These are phyloP conservation scores for Troilus luridus DNA, from an alignment of 2,888 invertebrate genomes.

Conservation along the genomic window DNA sequence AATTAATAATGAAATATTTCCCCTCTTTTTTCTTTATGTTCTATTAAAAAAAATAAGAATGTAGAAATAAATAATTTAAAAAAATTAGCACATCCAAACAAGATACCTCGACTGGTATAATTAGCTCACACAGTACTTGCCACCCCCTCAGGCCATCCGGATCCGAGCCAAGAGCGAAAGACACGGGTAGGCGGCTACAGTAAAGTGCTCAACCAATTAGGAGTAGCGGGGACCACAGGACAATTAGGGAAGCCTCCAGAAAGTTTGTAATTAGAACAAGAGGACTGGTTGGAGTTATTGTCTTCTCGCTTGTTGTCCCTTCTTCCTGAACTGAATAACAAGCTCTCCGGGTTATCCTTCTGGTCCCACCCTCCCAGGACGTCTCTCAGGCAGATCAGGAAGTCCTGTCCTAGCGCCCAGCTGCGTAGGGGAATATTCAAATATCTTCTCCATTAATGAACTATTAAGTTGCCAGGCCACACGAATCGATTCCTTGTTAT, in stretches of 20 bases:
- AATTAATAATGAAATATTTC: too few relatives aligned
- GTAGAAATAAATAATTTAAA: background rate
- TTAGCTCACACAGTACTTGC: background rate
- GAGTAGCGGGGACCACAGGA: conserved; percentile 23
- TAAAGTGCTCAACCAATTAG: conserved; percentile 40
- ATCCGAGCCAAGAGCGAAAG: background rate
- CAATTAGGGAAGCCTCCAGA: conserved; percentile 16
- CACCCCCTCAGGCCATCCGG: background rate
- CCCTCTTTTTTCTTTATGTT: background rate
- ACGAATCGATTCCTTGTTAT: background rate
- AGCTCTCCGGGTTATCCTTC: conserved; percentile 15
- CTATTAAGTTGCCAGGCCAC: conserved; percentile 22
- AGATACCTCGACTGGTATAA: background rate
- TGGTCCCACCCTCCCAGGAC: background rate
- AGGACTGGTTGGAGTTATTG: conserved; percentile 26
- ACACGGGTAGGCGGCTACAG: background rate
- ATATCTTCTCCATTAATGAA: background rate
- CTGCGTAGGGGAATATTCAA: conserved; percentile 10
- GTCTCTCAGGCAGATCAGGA: background rate
- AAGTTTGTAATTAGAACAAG: conserved; percentile 50
- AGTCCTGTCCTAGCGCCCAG: background rate
- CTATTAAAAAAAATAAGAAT: background rate
- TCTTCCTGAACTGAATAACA: conserved; percentile 30
- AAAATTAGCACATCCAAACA: background rate
- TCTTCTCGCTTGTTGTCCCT: background rate